Evolutionary conservation across 2,113 vertebrate genomes (phyloP).

Genomic region (Fregetta grallaria): DNA sequence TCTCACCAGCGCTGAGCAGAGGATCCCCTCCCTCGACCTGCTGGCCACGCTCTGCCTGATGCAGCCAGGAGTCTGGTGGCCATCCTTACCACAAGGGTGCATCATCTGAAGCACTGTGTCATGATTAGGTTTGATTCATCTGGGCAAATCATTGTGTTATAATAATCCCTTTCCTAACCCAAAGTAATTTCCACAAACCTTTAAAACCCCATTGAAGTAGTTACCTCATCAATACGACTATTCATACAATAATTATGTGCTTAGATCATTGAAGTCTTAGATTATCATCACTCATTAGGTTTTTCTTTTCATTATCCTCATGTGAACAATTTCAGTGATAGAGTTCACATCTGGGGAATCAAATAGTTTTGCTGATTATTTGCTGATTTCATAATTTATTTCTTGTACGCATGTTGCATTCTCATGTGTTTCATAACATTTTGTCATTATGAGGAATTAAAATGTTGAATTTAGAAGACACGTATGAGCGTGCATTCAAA

Average conservation of each 20-base stretch:
- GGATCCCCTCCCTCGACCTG: background rate
- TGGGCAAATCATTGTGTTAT: background rate
- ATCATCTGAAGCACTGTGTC: background rate
- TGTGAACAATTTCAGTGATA: background rate
- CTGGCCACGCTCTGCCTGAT: background rate
- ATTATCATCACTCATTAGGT: background rate
- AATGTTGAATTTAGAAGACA: background rate
- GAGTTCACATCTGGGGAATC: background rate
- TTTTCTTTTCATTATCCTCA: background rate
- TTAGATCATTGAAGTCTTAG: background rate
- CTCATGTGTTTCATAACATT: background rate
- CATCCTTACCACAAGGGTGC: background rate
- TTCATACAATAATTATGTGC: background rate
- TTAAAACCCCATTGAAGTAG: background rate
- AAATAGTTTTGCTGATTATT: too few species aligned
- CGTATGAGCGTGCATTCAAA: accelerated
- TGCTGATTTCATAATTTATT: background rate
- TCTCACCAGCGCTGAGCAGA: background rate
- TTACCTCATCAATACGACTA: background rate
- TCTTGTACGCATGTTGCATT: background rate
- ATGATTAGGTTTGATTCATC: background rate
- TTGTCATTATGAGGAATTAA: background rate
- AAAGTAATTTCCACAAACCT: background rate
- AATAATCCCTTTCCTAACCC: background rate
- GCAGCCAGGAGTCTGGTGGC: background rate